These are phyloP conservation scores for Acrossocheilus wenchowensis DNA, from an alignment of 2,797 vertebrate species.

Conservation along the genomic window DNA sequence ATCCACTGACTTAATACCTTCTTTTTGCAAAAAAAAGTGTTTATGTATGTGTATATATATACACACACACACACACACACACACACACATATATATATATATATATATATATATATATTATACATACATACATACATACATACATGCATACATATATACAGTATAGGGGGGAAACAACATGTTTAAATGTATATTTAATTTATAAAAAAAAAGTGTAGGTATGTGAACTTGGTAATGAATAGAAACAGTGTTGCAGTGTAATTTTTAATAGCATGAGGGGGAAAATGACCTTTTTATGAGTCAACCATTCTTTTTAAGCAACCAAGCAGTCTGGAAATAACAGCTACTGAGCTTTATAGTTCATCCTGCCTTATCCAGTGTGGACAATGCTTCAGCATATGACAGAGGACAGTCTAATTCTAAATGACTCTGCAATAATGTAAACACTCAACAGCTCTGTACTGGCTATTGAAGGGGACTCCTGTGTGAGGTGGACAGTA, in stretches of 20 bases:
- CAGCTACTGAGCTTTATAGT: not conserved
- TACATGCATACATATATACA: too few relatives aligned
- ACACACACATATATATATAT: too few relatives aligned
- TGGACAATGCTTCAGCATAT: not conserved
- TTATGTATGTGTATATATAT: too few relatives aligned
- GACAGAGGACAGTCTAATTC: conserved; percentile 9
- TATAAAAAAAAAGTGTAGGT: not conserved
- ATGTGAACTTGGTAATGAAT: not conserved
- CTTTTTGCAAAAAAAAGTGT: not conserved
- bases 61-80: too few relatives aligned
- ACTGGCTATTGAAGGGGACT: conserved; percentile 10
- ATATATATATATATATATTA: too few relatives aligned
- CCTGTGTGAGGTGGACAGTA: conserved; percentile 26
- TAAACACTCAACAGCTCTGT: conserved; percentile 28
- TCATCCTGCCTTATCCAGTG: not conserved
- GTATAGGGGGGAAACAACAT: too few relatives aligned
- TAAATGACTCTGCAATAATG: conserved; percentile 35
- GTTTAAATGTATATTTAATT: not conserved
- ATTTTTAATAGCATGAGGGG: not conserved
- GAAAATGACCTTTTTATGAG: not conserved
- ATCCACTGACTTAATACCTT: not conserved
- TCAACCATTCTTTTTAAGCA: not conserved
- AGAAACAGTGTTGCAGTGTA: not conserved
- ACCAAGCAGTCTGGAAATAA: not conserved
- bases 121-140: too few relatives aligned